Conservation (phyloP, 2,888 invertebrate genomes). For the Leptinotarsa juncta region DNA sequence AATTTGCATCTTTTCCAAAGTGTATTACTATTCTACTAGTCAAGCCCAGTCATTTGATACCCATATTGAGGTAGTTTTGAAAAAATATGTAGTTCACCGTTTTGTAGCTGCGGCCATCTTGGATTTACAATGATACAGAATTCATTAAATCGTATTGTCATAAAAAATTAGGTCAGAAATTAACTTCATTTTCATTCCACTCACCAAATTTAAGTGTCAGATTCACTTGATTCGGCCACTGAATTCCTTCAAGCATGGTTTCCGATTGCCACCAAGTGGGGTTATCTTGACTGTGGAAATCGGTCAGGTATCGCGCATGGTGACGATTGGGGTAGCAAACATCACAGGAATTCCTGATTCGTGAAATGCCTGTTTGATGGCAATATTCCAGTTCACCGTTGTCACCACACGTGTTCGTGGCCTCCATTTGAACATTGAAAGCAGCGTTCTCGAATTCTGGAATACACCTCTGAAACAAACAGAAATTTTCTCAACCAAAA, state of each 20-base stretch:
- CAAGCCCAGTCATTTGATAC: too few relatives aligned
- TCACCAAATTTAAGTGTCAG: slow-evolving; percentile 66
- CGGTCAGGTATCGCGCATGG: slow-evolving; percentile 84
- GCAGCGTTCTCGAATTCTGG: slow-evolving; percentile 98
- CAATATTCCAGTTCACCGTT: slow-evolving; percentile 85
- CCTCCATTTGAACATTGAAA: slow-evolving; percentile 87
- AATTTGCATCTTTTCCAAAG: too few relatives aligned
- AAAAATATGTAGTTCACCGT: too few relatives aligned
- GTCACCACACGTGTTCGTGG: slow-evolving; percentile 96
- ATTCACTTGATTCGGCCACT: slow-evolving; percentile 92
- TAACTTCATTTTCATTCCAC: slow-evolving; percentile 16
- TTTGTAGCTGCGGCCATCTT: too few relatives aligned
- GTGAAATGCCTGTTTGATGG: slow-evolving; percentile 85
- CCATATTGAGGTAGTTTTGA: too few relatives aligned
- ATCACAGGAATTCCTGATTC: slow-evolving; percentile 80
- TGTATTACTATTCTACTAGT: too few relatives aligned
- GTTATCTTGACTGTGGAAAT: slow-evolving; percentile 89
- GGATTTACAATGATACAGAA: too few relatives aligned
- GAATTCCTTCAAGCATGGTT: slow-evolving; percentile 94
- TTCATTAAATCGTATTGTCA: too few relatives aligned
- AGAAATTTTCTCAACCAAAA: not conserved
- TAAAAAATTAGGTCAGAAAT: not conserved
- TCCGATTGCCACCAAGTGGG: slow-evolving; percentile 98
- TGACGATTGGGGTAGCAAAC: slow-evolving; percentile 79
- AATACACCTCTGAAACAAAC: slow-evolving; percentile 82